phyloP scores from a whole-genome alignment of 2,113 vertebrate species.

The Ochotona curzoniae region DNA sequence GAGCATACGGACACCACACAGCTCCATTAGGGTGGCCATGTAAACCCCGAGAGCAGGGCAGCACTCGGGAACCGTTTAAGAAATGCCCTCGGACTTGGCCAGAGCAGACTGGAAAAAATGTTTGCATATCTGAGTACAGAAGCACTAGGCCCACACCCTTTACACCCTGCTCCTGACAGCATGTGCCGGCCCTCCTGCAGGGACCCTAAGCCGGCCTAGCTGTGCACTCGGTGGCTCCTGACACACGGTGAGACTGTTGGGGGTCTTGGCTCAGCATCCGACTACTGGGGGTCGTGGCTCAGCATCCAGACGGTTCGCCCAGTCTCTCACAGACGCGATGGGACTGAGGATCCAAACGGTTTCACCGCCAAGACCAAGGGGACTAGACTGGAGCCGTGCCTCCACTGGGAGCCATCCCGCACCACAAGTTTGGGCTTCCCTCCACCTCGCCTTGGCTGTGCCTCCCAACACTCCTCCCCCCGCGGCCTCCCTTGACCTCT shows the following conservation, averaged over 20 bases:
- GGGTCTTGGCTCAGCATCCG: too few relatives aligned
- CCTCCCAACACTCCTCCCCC: too few relatives aligned
- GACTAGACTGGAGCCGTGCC: not conserved
- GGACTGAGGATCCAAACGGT: not conserved
- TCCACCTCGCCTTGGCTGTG: constrained; percentile 14
- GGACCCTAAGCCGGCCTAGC: not conserved
- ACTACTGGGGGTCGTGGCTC: too few relatives aligned
- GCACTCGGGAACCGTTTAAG: not conserved
- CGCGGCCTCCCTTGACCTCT: constrained; percentile 78
- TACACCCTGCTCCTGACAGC: not conserved
- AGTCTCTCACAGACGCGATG: not conserved
- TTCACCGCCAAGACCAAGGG: constrained; percentile 20
- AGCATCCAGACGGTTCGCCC: not conserved
- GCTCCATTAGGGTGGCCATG: too few relatives aligned
- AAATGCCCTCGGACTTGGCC: not conserved
- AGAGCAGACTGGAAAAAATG: not conserved
- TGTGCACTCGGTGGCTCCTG: not conserved
- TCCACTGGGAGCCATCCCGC: not conserved
- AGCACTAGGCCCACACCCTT: not conserved
- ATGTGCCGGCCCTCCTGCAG: not conserved
- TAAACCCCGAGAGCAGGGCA: too few relatives aligned
- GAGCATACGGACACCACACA: not conserved
- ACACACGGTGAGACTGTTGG: not conserved
- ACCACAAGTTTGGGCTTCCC: not conserved
- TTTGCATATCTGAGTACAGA: not conserved